Base-by-base conservation (phyloP, 2,888 invertebrate species). In the Hemicrepidius hirtus region DNA sequence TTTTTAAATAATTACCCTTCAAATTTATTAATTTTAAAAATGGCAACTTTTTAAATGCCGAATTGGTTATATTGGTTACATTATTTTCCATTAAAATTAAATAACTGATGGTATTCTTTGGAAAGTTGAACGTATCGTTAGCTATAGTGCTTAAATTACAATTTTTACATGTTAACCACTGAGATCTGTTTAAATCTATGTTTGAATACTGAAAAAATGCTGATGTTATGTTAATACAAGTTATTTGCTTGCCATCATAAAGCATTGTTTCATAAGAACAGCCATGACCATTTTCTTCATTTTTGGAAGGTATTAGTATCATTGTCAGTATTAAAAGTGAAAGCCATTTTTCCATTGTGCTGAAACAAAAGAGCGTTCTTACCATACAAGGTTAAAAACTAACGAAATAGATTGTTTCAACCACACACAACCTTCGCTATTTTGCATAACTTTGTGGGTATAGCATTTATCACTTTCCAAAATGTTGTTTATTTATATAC, bases 11-110 rank as follows among this genome's bases (percentile, higher is more conserved):
- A 73, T 88, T 88, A 40, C 80, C 78, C 3, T 79, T 80, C 10
- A 88, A 76, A 66, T 84, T 83, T 37, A 88, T 75, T 10, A 80
- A 77, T 74, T 83, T 85, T 40, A 88, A 75, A 64, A 85, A 55
- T 28, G 80, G 80, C 66, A 85, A 82, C 60, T 80, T 82, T 12
- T 65, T 75, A 74, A 86, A 85, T 2, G 85, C 82, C 28, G 77
- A 78, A 41, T 80, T 81, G 62, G 81, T 79, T 53, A 86, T 71
- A 12, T 74, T 76, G 5, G 76, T 73, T 53, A 85, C 79, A 62
- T 81, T 78, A 18, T 80, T 81, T 13, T 79, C 73, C 3, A 79
- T 79, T 41, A 86, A 77, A 64, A 83, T 84, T 59, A 86, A 73
- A 71, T 81, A 80, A 71, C 79, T 82, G 53, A 86, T 79, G 55